Evolutionary conservation across 2,113 vertebrate species (phyloP).

Genomic region (Hipposideros armiger): DNA sequence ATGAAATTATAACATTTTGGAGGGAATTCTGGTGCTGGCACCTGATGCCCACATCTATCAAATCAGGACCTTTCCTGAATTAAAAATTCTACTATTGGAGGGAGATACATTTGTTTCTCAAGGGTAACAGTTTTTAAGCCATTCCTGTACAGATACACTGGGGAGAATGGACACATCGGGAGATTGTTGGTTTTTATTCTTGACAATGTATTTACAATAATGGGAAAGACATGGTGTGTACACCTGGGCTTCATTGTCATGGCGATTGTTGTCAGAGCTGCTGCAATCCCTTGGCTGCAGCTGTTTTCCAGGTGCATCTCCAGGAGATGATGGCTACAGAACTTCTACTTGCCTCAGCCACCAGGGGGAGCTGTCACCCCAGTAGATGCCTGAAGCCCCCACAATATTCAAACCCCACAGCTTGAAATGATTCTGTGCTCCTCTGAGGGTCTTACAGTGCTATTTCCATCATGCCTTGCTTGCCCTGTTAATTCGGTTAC

Average conservation of each 20-base stretch:
- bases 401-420: rapidly evolving
- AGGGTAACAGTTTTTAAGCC: not conserved
- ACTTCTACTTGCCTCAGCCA: not conserved
- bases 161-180: not conserved
- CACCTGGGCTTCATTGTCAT: not conserved
- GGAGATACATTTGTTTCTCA: not conserved
- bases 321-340: not conserved
- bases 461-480: not conserved
- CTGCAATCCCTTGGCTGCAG: not conserved
- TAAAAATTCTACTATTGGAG: not conserved
- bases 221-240: not conserved
- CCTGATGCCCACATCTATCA: not conserved
- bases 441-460: rapidly evolving
- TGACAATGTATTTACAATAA: not conserved
- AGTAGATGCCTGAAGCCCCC: not conserved
- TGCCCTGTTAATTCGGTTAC: not conserved
- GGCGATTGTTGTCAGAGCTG: not conserved
- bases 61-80: not conserved
- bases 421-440: rapidly evolving
- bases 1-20: not conserved
- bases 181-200: not conserved
- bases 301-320: too few species aligned
- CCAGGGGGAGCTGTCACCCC: constrained; percentile 31
- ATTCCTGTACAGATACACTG: too few species aligned
- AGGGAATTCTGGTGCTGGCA: not conserved